Base-by-base conservation (phyloP, 2,888 invertebrate species). In the Lampropteryx suffumata region DNA sequence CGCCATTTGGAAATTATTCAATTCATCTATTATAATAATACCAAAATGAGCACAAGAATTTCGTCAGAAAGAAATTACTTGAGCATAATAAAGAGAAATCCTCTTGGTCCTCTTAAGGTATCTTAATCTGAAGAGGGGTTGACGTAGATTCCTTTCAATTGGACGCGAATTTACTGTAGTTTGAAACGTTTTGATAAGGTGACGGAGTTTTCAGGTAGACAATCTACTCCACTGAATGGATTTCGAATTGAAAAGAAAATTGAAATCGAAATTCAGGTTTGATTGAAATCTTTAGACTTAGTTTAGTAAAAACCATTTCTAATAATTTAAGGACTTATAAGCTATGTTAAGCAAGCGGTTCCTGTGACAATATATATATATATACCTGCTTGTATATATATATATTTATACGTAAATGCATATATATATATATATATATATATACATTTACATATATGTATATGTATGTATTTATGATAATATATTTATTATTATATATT, bases 111-210 rank as follows among this genome's bases (percentile, higher is more conserved):
- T 45, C 39, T 36, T 21, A 14, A 51, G 49, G 49, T 55, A 57
- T 49, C 54, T 57, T 49, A 57, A 57, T 57, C 51, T 52, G 44
- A 52, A 39, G 55, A 49, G 37, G 50, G 54, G 44, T 39, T 57
- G 51, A 48, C 47, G 45, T 30, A 28, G 48, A 51, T 49, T 48
- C 39, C 41, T 41, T 52, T 50, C 52, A 44, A 44, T 50, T 42
- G 44, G 41, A 57, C 36, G 48, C 29, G 43, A 57, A 55, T 55
- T 52, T 45, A 52, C 46, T 39, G 43, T 56, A 57, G 52, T 57
- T 55, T 53, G 33, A 48, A 57, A 50, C 43, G 51, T 33, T 52
- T 55, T 50, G 44, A 46, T 50, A 54, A 51, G 13, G 49, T 41
- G 44, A 46, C 47, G 8, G 33, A 48, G 45, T 54, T 44, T 50